These are phyloP conservation scores for Taenioides sp. DNA, from an alignment of 2,797 vertebrate species.

Conservation along the genomic window DNA sequence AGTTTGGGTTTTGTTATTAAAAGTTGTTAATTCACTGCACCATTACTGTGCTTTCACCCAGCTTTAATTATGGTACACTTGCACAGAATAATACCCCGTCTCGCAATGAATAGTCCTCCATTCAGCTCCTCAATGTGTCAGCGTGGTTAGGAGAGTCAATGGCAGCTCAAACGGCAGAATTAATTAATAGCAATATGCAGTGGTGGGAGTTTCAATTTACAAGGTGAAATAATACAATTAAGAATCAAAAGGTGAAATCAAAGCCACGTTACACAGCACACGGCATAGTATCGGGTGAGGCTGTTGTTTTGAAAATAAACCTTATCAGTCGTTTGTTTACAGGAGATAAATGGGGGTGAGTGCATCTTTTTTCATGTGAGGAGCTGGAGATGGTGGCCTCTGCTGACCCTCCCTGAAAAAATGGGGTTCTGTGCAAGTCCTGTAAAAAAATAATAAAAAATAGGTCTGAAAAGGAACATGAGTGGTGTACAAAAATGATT, in stretches of 20 bases:
- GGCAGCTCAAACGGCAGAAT: constrained; percentile 20
- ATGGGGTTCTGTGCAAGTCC: not conserved
- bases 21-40: constrained; percentile 37
- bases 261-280: not conserved
- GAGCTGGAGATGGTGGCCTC: too few relatives aligned
- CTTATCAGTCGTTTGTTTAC: not conserved
- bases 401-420: not conserved
- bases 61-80: constrained; percentile 42
- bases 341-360: not conserved
- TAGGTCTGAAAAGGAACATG: too few relatives aligned
- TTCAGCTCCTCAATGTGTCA: constrained; percentile 32
- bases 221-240: constrained; percentile 30
- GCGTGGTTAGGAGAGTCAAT: constrained; percentile 16
- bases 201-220: constrained; percentile 13
- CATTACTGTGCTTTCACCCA: constrained; percentile 28
- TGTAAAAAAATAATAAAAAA: not conserved
- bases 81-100: constrained; percentile 28
- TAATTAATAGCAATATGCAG: constrained; percentile 12
- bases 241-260: constrained; percentile 9
- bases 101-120: constrained; percentile 25
- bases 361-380: not conserved
- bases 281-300: not conserved
- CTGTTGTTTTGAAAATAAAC: not conserved
- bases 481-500: too few relatives aligned
- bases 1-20: constrained; percentile 27